Evolutionary conservation across 2,113 vertebrate species (phyloP).

Genomic region (Ornithorhynchus anatinus): DNA sequence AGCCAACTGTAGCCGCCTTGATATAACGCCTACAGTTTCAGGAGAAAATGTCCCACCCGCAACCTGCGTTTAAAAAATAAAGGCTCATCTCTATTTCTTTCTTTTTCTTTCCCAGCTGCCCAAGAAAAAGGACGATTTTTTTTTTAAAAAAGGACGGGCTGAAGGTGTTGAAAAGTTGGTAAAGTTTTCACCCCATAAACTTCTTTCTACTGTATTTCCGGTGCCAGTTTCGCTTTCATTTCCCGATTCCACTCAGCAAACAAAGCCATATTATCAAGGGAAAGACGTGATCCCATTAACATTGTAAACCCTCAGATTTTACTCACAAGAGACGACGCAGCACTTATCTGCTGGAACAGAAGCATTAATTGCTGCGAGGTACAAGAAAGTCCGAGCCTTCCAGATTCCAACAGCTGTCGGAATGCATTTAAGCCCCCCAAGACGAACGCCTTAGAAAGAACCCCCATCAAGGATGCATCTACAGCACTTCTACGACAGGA

Average conservation of each 20-base stretch:
- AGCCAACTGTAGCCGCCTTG: constrained; percentile 3
- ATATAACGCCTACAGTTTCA: background rate
- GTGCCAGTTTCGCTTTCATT: constrained; percentile 61
- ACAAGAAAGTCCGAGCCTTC: constrained; percentile 23
- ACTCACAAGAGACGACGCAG: constrained; percentile 64
- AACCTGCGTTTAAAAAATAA: background rate
- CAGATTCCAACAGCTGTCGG: background rate
- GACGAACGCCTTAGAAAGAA: background rate
- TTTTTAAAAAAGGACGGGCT: background rate
- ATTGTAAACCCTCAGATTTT: constrained; percentile 56
- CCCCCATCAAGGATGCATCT: background rate
- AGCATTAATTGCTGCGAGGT: constrained; percentile 65
- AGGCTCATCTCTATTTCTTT: constrained; percentile 7
- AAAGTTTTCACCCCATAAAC: constrained; percentile 15
- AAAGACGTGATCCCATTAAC: constrained; percentile 74
- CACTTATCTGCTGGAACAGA: constrained; percentile 71
- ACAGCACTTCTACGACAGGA: background rate
- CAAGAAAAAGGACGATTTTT: background rate
- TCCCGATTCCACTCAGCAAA: constrained; percentile 61
- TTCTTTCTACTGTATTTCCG: constrained; percentile 36
- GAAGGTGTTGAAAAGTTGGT: constrained; percentile 25
- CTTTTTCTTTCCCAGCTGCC: background rate
- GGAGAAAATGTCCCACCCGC: background rate
- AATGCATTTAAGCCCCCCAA: background rate
- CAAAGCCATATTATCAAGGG: constrained; percentile 67